Percentiles rank a stretch among this genome's conserved stretches.
These are phyloP conservation scores for Sorex maritimensis DNA, from an alignment of 2,797 vertebrate genomes.

Conservation along the genomic window DNA sequence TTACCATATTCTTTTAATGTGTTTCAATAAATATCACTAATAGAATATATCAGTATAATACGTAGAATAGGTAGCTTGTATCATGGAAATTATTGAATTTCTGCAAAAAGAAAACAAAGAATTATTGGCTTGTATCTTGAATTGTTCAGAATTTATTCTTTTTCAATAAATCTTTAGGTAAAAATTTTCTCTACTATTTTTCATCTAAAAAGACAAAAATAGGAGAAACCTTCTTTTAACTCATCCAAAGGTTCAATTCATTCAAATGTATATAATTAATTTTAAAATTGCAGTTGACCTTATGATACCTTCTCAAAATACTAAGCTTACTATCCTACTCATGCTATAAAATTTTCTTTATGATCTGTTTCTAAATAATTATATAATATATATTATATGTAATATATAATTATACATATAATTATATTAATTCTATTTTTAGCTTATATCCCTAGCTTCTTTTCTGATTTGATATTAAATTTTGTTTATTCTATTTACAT, in stretches of 20 bases:
- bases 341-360: not conserved
- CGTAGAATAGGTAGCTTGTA: not conserved
- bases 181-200: not conserved
- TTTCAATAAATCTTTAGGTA: not conserved
- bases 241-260: not conserved
- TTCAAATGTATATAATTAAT: no score
- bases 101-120: not conserved
- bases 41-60: not conserved
- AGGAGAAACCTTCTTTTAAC: not conserved
- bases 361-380: not conserved
- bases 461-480: not conserved
- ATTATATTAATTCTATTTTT: not conserved
- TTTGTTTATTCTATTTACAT: no score
- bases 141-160: constrained; percentile 46
- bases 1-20: not conserved
- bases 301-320: not conserved
- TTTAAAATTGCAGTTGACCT: no score
- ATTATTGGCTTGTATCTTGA: not conserved
- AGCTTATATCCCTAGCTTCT: not conserved
- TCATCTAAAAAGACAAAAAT: not conserved
- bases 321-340: not conserved
- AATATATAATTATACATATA: not conserved
- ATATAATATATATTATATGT: no score
- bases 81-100: not conserved
- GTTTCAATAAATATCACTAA: not conserved